A percentile compares a stretch with the other conserved stretches of the same genome.
Conservation (phyloP, 2,113 vertebrate genomes). For the Bufo bufo region DNA sequence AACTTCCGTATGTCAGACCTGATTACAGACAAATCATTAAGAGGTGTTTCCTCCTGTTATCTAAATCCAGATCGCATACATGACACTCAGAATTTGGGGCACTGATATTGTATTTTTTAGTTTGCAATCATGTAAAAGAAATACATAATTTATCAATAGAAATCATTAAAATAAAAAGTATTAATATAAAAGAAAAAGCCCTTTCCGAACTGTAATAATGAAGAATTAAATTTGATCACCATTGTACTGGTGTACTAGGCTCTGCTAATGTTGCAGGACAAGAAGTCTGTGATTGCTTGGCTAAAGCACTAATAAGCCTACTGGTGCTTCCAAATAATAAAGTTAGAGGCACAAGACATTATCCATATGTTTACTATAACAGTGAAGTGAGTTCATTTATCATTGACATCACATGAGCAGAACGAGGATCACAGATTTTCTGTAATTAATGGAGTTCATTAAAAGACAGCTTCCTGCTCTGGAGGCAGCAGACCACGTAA, state of each 20-base stretch:
- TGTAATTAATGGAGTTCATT: constrained; percentile 44
- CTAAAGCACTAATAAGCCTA: background rate
- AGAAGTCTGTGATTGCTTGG: background rate
- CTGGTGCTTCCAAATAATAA: background rate
- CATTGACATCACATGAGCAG: constrained; percentile 15
- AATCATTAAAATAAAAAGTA: background rate
- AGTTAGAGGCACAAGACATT: constrained; percentile 34
- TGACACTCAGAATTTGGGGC: background rate
- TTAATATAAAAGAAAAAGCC: background rate
- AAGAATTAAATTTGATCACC: background rate
- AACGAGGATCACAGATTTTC: constrained; percentile 22
- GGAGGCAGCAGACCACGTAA: constrained; percentile 30
- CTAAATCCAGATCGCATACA: background rate
- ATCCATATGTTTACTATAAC: constrained; percentile 34
- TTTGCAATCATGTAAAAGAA: background rate
- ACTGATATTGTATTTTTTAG: background rate
- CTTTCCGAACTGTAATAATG: background rate
- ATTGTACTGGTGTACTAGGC: background rate
- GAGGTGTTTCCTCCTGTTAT: background rate
- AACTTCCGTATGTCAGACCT: no score
- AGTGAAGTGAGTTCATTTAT: constrained; percentile 5
- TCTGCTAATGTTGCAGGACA: constrained; percentile 18
- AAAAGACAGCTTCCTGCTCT: constrained; percentile 32
- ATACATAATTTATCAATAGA: background rate
- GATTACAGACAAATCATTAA: background rate